Conservation (phyloP, 92 coral and sea anemone genomes). For the Chrysogorgia sp. region DNA sequence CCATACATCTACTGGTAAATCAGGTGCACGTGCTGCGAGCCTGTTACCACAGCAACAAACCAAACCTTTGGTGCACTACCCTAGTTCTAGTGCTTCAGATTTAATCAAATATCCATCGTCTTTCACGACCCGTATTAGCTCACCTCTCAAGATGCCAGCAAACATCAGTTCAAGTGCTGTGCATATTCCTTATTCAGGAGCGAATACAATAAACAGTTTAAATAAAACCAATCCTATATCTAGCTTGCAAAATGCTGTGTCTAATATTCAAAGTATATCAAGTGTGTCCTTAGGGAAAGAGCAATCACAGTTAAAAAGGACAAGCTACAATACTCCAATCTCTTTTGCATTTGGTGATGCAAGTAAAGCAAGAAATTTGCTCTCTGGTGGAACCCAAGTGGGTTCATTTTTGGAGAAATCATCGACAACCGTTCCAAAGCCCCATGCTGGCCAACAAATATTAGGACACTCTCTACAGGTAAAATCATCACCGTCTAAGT, state of each 20-base stretch:
- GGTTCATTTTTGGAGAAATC: conserved; percentile 1
- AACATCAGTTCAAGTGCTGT: background rate
- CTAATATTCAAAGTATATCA: background rate
- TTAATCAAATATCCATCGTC: background rate
- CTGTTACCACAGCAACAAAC: conserved; percentile 3
- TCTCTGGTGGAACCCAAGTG: conserved; percentile 3
- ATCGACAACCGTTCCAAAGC: background rate
- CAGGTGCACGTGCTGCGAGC: background rate
- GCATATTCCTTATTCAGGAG: background rate
- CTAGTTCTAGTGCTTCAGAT: background rate
- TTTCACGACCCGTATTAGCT: background rate
- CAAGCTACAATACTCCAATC: background rate
- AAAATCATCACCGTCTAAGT: conserved; percentile 9
- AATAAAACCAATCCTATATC: background rate
- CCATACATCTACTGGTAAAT: background rate
- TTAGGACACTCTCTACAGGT: background rate
- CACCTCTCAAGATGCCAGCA: background rate
- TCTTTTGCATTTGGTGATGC: conserved; percentile 21
- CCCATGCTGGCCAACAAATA: background rate
- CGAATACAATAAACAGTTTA: background rate
- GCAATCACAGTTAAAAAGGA: background rate
- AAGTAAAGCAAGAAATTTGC: conserved; percentile 6
- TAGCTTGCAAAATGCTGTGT: background rate
- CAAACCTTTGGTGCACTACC: conserved; percentile 19
- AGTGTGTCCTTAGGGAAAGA: background rate